Evolutionary conservation across 53 echinoderm and acorn worm species (phyloP).

Genomic region (Patiria pectinifera): DNA sequence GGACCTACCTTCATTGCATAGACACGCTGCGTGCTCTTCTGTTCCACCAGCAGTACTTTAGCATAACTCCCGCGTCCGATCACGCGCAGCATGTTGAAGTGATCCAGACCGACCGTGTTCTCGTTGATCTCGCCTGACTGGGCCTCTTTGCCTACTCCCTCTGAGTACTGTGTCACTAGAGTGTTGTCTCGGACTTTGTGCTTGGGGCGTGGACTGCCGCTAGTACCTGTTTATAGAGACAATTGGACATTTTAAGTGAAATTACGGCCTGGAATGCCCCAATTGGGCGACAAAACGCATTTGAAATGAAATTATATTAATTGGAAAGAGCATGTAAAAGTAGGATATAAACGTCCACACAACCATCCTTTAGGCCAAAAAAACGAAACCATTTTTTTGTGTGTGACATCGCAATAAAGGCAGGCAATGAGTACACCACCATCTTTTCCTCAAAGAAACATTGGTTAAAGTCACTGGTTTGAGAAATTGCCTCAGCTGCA

Average conservation of each 20-base stretch:
- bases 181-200: slow-evolving; percentile 83
- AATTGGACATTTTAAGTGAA: not conserved
- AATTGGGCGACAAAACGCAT: too few relatives aligned
- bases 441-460: too few relatives aligned
- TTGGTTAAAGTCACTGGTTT: too few relatives aligned
- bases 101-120: slow-evolving; percentile 77
- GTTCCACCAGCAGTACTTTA: slow-evolving; percentile 93
- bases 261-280: too few relatives aligned
- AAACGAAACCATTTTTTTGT: too few relatives aligned
- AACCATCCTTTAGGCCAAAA: too few relatives aligned
- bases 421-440: too few relatives aligned
- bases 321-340: too few relatives aligned
- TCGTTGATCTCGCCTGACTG: slow-evolving; percentile 63
- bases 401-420: too few relatives aligned
- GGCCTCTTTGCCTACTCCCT: slow-evolving; percentile 69
- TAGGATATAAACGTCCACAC: too few relatives aligned
- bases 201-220: slow-evolving; percentile 88
- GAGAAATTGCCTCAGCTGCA: too few relatives aligned
- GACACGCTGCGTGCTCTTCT: slow-evolving; percentile 82
- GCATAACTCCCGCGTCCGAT: slow-evolving; percentile 98
- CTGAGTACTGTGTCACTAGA: slow-evolving; percentile 65
- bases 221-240: slow-evolving; percentile 66
- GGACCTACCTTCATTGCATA: slow-evolving; percentile 93
- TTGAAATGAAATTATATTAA: too few relatives aligned
- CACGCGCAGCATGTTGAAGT: slow-evolving; percentile 96